Evolutionary conservation across 2,888 invertebrate species (phyloP).

Genomic region (Perizoma flavofasciatum): DNA sequence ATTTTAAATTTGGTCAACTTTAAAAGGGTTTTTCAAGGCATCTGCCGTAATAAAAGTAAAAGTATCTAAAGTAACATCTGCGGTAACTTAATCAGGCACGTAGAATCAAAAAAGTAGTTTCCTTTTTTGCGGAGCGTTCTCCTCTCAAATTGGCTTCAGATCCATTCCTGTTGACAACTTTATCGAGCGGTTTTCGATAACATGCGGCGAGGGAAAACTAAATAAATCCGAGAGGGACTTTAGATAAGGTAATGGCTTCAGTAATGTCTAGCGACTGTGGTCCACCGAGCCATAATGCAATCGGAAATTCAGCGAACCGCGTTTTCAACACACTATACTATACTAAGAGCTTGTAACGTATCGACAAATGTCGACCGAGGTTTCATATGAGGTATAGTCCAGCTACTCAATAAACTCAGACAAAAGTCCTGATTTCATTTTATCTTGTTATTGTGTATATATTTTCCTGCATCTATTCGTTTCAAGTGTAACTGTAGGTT

Average conservation of each 20-base stretch:
- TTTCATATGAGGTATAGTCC: neutral
- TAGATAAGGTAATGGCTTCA: constrained; percentile 83
- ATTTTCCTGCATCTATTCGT: neutral
- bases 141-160: constrained; percentile 80
- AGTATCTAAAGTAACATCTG: constrained; percentile 46
- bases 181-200: constrained; percentile 84
- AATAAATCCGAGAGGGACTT: constrained; percentile 84
- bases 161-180: constrained; percentile 83
- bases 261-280: constrained; percentile 78
- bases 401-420: no score
- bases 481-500: neutral
- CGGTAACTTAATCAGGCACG: constrained; percentile 52
- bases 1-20: constrained; percentile 5
- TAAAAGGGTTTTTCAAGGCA: constrained; percentile 30
- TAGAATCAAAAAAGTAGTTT: constrained; percentile 66
- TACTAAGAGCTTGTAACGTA: constrained; percentile 1
- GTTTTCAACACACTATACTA: constrained; percentile 48
- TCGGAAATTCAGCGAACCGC: constrained; percentile 71
- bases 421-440: no score
- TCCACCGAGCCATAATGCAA: constrained; percentile 74
- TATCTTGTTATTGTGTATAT: no score
- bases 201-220: constrained; percentile 83
- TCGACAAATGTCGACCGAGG: neutral
- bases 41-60: constrained; percentile 40
- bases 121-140: constrained; percentile 68